Evolutionary conservation across 2,797 vertebrate species (phyloP).

Genomic region (Enteromius trimaculatus): DNA sequence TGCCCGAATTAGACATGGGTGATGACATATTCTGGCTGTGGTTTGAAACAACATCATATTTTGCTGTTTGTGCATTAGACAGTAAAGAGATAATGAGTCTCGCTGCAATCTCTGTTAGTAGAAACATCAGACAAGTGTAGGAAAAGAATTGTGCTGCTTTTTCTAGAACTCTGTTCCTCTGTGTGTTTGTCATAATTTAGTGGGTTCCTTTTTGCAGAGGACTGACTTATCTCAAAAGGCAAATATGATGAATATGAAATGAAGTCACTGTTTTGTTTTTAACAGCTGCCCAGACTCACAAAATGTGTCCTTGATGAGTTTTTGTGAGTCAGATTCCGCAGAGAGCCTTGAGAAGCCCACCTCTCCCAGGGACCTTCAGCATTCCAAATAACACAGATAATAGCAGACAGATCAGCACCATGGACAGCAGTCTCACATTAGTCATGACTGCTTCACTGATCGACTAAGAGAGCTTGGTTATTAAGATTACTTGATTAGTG

Average conservation of each 20-base stretch:
- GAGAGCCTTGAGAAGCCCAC: slow-evolving; percentile 23
- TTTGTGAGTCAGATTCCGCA: slow-evolving; percentile 12
- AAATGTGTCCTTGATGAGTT: slow-evolving; percentile 24
- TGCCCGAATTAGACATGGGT: slow-evolving; percentile 15
- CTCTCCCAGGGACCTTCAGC: slow-evolving; percentile 9
- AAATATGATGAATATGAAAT: neutral
- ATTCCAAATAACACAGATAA: neutral
- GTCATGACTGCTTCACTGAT: neutral
- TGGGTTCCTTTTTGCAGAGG: neutral
- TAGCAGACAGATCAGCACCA: slow-evolving; percentile 29
- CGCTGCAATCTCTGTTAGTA: neutral
- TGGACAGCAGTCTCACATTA: slow-evolving; percentile 28
- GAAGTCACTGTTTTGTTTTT: neutral
- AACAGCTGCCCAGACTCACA: neutral
- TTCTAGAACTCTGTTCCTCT: neutral
- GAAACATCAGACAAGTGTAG: neutral
- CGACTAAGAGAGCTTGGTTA: neutral
- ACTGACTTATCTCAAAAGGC: neutral
- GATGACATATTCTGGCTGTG: neutral
- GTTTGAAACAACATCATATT: slow-evolving; percentile 8
- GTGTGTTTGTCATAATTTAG: slow-evolving; percentile 6
- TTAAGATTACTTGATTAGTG: neutral
- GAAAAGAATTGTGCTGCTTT: neutral
- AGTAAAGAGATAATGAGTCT: neutral
- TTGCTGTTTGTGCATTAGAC: slow-evolving; percentile 22